Base-by-base conservation (phyloP, 2,113 vertebrate species). In the Cathartes aura region DNA sequence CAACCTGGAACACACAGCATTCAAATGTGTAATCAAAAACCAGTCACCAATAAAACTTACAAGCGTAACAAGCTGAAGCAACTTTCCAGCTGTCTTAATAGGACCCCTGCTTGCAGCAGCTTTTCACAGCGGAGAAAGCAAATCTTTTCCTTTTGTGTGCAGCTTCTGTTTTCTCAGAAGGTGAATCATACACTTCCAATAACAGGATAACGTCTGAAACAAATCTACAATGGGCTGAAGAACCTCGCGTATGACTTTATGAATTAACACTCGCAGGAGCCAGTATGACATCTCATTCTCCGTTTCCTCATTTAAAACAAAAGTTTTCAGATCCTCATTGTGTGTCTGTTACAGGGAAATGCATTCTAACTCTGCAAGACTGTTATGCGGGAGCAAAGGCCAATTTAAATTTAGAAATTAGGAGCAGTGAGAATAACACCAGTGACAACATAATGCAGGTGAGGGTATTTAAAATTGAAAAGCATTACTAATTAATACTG, bases 21-120 rank as follows among this genome's bases (percentile, higher is more conserved):
- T 98, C 97, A 98, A 97, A 98, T 98, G 98, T 97, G 97, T 98
- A 99, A 99, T 99, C 98, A 99, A 98, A 99, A 98, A 98, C 98
- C 98, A 98, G 98, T 98, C 98, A 98, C 98, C 98, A 98, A 99
- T 98, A 99, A 98, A 99, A 98, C 98, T 98, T 98, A 98, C 97
- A 98, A 98, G 98, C 98, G 95, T 98, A 98, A 98, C 98, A 98
- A 98, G 93, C 97, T 60, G 97, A 98, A 98, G 98, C 97, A 98
- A 98, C 98, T 98, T 98, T 97, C 98, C 98, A 98, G 98, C 98
- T 98, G 98, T 98, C 98, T 98, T 99, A 99, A 99, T 98, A 98
- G 98, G 99, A 99, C 98, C 98, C 99, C 99, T 97, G 98, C 98
- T 98, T 98, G 98, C 97, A 71, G 98, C 98, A 96, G 97, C 97